A percentile compares a stretch with the other conserved stretches of the same genome.
Conservation (phyloP, 1,140 invertebrate genomes). For the Thrips palmi region DNA sequence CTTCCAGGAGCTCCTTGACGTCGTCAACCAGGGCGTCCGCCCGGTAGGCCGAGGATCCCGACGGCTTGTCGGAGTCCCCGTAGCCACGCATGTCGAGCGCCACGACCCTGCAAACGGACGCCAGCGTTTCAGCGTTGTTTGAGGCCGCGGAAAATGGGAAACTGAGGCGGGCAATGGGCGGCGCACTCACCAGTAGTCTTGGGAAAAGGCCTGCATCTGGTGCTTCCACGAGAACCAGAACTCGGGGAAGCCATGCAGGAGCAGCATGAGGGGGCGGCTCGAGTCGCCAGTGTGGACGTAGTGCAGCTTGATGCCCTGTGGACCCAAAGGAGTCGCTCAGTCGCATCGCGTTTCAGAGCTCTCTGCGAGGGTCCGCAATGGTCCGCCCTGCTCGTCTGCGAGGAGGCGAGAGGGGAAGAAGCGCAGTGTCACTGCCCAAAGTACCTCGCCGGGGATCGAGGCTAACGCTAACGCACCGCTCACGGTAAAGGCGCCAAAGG, state of each 20-base stretch:
- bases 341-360: too few relatives aligned
- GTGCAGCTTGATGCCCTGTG: constrained; percentile 36
- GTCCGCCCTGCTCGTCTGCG: too few relatives aligned
- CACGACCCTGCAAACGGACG: constrained; percentile 31
- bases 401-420: too few relatives aligned
- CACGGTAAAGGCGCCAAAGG: too few relatives aligned
- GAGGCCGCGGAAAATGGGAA: too few relatives aligned
- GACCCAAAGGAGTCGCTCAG: too few relatives aligned
- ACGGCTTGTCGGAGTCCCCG: constrained; percentile 42
- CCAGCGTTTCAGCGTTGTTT: too few relatives aligned
- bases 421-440: too few relatives aligned
- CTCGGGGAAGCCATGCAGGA: constrained; percentile 45
- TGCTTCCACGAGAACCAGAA: constrained; percentile 47
- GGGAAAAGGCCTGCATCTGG: constrained; percentile 36
- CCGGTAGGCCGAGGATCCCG: constrained; percentile 28
- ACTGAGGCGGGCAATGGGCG: too few relatives aligned
- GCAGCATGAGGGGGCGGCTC: constrained; percentile 36
- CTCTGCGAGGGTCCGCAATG: too few relatives aligned
- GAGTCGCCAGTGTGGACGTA: constrained; percentile 40
- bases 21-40: constrained; percentile 32
- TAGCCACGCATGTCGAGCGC: constrained; percentile 48
- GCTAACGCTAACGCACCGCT: too few relatives aligned
- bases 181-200: constrained; percentile 35
- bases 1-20: constrained; percentile 34
- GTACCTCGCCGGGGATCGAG: too few relatives aligned